phyloP scores from a whole-genome alignment of 2,113 vertebrate species.

The Melanerpes formicivorus region DNA sequence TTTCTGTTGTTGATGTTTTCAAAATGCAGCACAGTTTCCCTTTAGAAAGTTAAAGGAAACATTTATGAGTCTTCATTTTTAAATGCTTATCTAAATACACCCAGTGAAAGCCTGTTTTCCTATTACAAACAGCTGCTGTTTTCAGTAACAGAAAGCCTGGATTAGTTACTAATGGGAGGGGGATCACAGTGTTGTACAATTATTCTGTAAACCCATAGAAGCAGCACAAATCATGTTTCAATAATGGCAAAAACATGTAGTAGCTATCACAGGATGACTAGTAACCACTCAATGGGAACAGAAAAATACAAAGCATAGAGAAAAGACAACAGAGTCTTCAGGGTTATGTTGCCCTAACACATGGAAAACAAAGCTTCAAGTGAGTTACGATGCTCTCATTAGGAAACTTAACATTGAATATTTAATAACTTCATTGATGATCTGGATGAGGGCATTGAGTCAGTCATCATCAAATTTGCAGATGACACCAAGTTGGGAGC shows the following conservation, averaged over 20 bases:
- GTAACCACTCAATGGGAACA: neutral
- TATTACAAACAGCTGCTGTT: conserved; percentile 53
- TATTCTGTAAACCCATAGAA: neutral
- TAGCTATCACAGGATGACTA: neutral
- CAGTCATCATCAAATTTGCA: too few species aligned
- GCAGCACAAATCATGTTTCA: neutral
- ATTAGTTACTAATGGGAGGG: neutral
- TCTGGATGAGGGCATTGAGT: too few species aligned
- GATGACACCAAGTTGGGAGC: too few species aligned
- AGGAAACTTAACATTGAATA: neutral
- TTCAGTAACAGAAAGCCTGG: conserved; percentile 32
- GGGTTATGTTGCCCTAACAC: neutral
- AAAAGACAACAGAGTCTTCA: neutral
- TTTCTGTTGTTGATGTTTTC: conserved; percentile 82
- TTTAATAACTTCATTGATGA: too few species aligned
- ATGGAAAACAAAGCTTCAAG: neutral
- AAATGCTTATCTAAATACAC: conserved; percentile 49
- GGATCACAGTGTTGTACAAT: neutral
- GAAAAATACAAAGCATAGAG: neutral
- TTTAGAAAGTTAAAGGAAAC: conserved; percentile 72
- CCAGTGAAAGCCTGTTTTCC: conserved; percentile 31
- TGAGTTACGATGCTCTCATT: neutral
- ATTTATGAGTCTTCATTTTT: conserved; percentile 62
- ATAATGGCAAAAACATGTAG: neutral
- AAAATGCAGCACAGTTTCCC: conserved; percentile 66